Base-by-base conservation (phyloP, 2,888 invertebrate species). In the Cosmorhoe ocellata region DNA sequence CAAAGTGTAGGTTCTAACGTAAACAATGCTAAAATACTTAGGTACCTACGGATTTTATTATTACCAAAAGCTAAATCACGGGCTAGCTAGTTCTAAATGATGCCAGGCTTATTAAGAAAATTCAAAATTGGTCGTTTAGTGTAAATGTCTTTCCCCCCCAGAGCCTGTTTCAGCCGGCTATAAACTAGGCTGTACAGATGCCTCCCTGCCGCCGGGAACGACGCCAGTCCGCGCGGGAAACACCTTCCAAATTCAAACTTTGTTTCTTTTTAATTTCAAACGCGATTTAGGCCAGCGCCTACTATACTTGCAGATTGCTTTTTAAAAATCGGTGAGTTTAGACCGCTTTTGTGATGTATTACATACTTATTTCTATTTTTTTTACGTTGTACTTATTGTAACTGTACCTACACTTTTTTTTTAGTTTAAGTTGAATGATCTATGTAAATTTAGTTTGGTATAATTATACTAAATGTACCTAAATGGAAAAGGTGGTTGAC, bases 291-390 rank as follows among this genome's bases (percentile, higher is more conserved):
- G 36, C 36, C 24, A 11, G 36, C n/a, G 0, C 11, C 22, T 36
- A 7, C 5, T 6, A 6, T 6, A 24, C 6, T 7, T 7, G 24
- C 18, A 10, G 18, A 1, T 36, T 22, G 3, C 22, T 9, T 13
- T 10, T 18, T 14, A 28, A n/a, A 28, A 40, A 14, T 47, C 11
- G 74, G 76, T 75, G 62, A 74, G 75, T 74, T 71, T 67, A 56
- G 52, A 44, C 13, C 12, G 10, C 12, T 36, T 41, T 44, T 32
- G 22, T 14, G 11, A 22, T 42, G 22, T 33, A 34, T 48, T 53
- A 18, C 18, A 24, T 1, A 1, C 1, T 24, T 24, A 1, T 24
- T 24, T 24, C 2, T 24, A 7, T 24, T 36, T n/a, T 36, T 8
- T 11, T 11, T 0, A 11, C 11, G 22, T 8, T 31, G 12, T 31